phyloP scores from a whole-genome alignment of 2,888 invertebrate species.

The Dynastes grantii region DNA sequence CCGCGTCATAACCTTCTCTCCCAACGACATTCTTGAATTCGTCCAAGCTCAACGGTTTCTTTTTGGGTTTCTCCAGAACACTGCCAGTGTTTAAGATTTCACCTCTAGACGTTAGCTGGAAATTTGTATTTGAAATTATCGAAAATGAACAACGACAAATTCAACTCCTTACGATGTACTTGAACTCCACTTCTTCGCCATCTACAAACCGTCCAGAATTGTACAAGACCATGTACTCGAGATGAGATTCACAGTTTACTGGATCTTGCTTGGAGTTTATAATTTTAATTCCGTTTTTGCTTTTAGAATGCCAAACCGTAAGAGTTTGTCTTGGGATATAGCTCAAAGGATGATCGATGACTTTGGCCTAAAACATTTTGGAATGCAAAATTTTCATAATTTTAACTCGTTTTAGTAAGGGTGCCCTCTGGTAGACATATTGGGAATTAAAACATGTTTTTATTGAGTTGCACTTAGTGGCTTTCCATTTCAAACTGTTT shows the following conservation, averaged over 20 bases:
- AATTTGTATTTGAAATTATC: not conserved
- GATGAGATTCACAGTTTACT: slow-evolving; percentile 20
- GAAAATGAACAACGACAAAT: not conserved
- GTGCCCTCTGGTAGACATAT: too few species aligned
- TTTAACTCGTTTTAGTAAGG: too few species aligned
- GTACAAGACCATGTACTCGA: slow-evolving; percentile 12
- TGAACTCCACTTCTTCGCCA: slow-evolving; percentile 10
- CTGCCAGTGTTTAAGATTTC: slow-evolving; percentile 13
- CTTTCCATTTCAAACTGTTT: too few species aligned
- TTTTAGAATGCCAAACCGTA: not conserved
- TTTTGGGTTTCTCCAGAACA: slow-evolving; percentile 4
- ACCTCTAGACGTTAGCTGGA: slow-evolving; percentile 18
- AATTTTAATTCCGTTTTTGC: slow-evolving; percentile 20
- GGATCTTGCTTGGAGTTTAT: not conserved
- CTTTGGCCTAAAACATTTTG: not conserved
- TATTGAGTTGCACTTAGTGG: too few species aligned
- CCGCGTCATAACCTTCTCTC: slow-evolving; percentile 57
- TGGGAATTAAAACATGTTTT: too few species aligned
- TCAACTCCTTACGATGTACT: slow-evolving; percentile 22
- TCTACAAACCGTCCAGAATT: slow-evolving; percentile 14
- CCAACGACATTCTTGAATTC: slow-evolving; percentile 26
- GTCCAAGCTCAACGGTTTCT: not conserved
- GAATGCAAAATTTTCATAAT: too few species aligned
- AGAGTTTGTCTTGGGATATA: not conserved
- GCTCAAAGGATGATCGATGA: not conserved